Base-by-base conservation (phyloP, 1,140 invertebrate genomes). In the silkworm (Bombyx mori) region DNA sequence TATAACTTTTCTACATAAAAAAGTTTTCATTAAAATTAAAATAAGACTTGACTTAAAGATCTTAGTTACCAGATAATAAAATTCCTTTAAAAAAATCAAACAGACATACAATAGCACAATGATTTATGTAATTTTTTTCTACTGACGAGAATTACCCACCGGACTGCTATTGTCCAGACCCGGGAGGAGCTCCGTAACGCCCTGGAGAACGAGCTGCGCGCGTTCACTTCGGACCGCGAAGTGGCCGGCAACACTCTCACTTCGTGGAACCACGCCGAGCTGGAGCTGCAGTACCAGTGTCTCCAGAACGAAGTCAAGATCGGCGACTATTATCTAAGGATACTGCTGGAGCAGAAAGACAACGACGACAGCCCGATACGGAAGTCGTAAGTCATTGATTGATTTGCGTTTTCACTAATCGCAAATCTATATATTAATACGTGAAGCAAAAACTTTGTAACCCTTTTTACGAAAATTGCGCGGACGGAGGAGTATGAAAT, bases 191-290 rank as follows among this genome's bases (percentile, higher is more conserved):
- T 99, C 45, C 90, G 95, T 61, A 94, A 96, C 76, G 94, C 96
- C 1, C 89, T 99, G 50, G 97, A 99, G 77, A 97, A 96, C 82
- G 99, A 99, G 88, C 92, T 99, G 44, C 90, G 97, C 54, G 92
- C 94, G 26, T 98, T 99, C 82, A 91, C 92, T 0, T 92, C 93
- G 4, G 98, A 99, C 82, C 92, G 96, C 62, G 98, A 99, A 74
- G 90, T 98, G 56, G 93, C 95, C 0, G 92, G 93, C 12, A 90
- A 91, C 53, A 91, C 91, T 57, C 89, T 96, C 10, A 96, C 98
- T 1, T 95, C 97, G 0, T 99, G 99, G 99, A 99, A 99, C 90
- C 96, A 99, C 89, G 91, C 94, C 52, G 99, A 99, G 88, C 98
- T 99, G 81, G 97, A 99, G 89, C 92, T 98, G 2, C 92, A 93